Evolutionary conservation across 2,888 invertebrate genomes (phyloP).

Genomic region (Biston stratarius): DNA sequence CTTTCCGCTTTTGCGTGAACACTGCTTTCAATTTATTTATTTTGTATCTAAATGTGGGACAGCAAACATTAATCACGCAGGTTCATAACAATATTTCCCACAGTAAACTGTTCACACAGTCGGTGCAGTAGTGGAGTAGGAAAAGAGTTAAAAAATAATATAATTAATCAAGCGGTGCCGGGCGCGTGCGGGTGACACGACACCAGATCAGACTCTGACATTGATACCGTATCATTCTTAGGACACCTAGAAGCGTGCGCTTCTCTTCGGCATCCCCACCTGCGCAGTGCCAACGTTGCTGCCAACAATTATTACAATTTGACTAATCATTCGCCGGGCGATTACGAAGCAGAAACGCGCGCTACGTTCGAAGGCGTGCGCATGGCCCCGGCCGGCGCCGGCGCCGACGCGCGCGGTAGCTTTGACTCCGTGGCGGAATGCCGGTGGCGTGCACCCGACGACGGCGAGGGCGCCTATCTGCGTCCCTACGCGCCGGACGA

Average conservation of each 20-base stretch:
- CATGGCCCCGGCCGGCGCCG: conserved; percentile 65
- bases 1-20: conserved; percentile 86
- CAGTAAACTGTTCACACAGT: conserved; percentile 45
- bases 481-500: conserved; percentile 78
- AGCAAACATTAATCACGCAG: conserved; percentile 15
- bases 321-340: conserved; percentile 82
- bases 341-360: conserved; percentile 74
- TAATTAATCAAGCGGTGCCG: conserved; percentile 54
- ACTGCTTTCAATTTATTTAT: conserved; percentile 78
- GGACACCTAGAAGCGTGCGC: conserved; percentile 86
- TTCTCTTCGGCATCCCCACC: conserved; percentile 79
- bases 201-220: conserved; percentile 53
- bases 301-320: conserved; percentile 87
- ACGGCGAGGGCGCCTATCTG: conserved; percentile 80
- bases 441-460: conserved; percentile 82
- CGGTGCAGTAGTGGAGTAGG: conserved; percentile 52
- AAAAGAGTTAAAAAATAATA: conserved; percentile 13
- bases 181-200: conserved; percentile 72
- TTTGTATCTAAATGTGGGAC: conserved; percentile 38
- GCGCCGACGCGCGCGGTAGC: conserved; percentile 63
- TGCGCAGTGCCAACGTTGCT: conserved; percentile 81
- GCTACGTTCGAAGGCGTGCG: conserved; percentile 67
- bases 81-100: conserved; percentile 25
- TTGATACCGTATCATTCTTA: conserved; percentile 79
- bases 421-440: conserved; percentile 83